Evolutionary conservation across 2,113 vertebrate species (phyloP), one percentile per base, ranked within the genome.

Genomic region (Pampusana beccarii): DNA sequence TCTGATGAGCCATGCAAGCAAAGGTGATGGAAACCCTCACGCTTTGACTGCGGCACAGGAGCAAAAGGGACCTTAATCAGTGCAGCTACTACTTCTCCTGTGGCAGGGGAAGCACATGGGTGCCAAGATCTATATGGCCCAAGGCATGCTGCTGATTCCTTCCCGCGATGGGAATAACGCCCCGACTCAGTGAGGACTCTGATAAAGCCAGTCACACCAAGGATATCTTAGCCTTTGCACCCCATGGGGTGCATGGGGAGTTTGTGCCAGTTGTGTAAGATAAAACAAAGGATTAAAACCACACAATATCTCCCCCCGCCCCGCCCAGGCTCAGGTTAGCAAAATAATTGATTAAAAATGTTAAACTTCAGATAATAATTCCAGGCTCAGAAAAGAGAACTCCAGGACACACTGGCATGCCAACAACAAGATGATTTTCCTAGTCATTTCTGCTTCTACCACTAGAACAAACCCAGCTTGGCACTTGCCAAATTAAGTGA

Each of bases 141-240:
- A 1, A 31, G n/a, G 3, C 1, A 2, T 13, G 3, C 54, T 69
- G 38, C 33, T 6, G 7, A 16, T 20, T 88, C 23, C 31, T 19
- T 38, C 33, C n/a, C 7, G 1, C 2, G 2, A 34, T 1, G 8
- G 57, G 51, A 66, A 56, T 33, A 50, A 29, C 8, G 6, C 25
- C 53, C 38, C 5, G 3, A 3, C 54, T 73, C n/a, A 36, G 53
- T 2, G 1, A 23, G 46, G 31, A 29, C 29, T 15, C n/a, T 20
- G 6, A 10, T 29, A 57, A 25, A 56, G 5, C 23, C 13, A 24
- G 36, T 29, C 3, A 3, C 34, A 14, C 60, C 20, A 11, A 67
- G 40, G 69, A 46, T 69, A 26, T 20, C 60, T 91, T 24, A 19
- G 51, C 19, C 23, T 38, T 70, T 53, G 33, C 13, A 42, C 13